Percentiles rank a stretch among this genome's conserved stretches.
Conservation (phyloP, 1,140 invertebrate species). For the Hylyphantes graminicola region DNA sequence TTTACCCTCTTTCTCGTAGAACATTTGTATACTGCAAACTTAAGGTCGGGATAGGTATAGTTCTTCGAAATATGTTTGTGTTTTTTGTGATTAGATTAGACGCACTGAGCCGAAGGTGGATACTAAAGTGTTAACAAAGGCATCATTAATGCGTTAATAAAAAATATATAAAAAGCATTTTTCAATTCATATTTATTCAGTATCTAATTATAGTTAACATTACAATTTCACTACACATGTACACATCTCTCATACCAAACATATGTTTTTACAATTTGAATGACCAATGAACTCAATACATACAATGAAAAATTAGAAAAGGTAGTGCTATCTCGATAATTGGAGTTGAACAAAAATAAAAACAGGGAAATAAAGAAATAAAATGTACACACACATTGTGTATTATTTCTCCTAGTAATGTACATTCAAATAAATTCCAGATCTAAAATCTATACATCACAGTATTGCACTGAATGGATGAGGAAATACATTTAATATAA, state of each 20-base stretch:
- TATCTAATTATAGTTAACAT: constrained; percentile 31
- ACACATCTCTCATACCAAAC: constrained; percentile 55
- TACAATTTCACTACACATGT: constrained; percentile 48
- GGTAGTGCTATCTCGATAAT: constrained; percentile 5
- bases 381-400: constrained; percentile 21
- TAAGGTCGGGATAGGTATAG: too few relatives aligned
- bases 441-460: constrained; percentile 56
- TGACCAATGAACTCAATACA: constrained; percentile 52
- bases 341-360: constrained; percentile 3
- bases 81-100: too few relatives aligned
- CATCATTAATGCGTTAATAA: too few relatives aligned
- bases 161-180: neutral
- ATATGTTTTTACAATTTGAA: constrained; percentile 50
- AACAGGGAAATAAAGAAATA: neutral
- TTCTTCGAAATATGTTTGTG: too few relatives aligned
- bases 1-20: too few relatives aligned
- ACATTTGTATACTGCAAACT: too few relatives aligned
- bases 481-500: too few relatives aligned
- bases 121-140: too few relatives aligned
- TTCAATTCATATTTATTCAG: constrained; percentile 35
- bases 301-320: constrained; percentile 29
- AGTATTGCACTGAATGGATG: constrained; percentile 47
- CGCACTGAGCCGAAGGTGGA: too few relatives aligned
- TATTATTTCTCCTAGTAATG: neutral
- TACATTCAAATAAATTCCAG: constrained; percentile 39